Conservation (phyloP, 2,797 vertebrate genomes). For the Poeciliopsis turneri region DNA sequence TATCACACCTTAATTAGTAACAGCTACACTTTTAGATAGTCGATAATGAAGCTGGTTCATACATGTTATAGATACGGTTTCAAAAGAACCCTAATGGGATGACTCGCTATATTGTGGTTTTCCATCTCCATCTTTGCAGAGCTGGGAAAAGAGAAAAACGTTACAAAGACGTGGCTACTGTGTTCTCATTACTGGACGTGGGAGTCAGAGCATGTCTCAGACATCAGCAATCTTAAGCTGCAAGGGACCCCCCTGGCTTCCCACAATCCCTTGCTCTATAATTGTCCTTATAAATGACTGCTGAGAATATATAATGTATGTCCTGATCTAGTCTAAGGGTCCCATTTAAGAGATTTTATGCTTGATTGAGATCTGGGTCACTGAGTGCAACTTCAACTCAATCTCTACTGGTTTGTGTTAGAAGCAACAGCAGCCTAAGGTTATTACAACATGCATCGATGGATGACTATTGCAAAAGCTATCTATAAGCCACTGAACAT, state of each 20-base stretch:
- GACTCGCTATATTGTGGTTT: background rate
- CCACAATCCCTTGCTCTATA: slow-evolving; percentile 41
- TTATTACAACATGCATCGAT: background rate
- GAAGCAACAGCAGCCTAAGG: background rate
- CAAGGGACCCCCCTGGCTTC: slow-evolving; percentile 27
- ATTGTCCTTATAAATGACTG: slow-evolving; percentile 34
- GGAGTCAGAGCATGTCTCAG: slow-evolving; percentile 33
- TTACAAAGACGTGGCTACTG: slow-evolving; percentile 34
- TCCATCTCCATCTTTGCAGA: slow-evolving; percentile 7
- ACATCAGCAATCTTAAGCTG: slow-evolving; percentile 29
- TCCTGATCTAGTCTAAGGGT: background rate
- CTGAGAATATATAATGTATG: background rate
- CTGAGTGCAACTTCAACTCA: background rate
- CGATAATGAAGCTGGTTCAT: background rate
- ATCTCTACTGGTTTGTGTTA: background rate
- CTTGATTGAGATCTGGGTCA: background rate
- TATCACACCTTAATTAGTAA: background rate
- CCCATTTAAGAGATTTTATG: slow-evolving; percentile 5
- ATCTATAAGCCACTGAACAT: background rate
- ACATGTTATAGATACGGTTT: background rate
- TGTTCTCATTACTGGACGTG: slow-evolving; percentile 48
- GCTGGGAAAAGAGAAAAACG: slow-evolving; percentile 12
- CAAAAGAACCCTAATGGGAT: background rate
- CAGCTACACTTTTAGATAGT: background rate
- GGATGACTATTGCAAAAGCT: background rate